A percentile compares a stretch with the other conserved stretches of the same genome.
These are phyloP conservation scores for Spodoptera exigua DNA, from an alignment of 2,888 invertebrate species.

Conservation along the genomic window DNA sequence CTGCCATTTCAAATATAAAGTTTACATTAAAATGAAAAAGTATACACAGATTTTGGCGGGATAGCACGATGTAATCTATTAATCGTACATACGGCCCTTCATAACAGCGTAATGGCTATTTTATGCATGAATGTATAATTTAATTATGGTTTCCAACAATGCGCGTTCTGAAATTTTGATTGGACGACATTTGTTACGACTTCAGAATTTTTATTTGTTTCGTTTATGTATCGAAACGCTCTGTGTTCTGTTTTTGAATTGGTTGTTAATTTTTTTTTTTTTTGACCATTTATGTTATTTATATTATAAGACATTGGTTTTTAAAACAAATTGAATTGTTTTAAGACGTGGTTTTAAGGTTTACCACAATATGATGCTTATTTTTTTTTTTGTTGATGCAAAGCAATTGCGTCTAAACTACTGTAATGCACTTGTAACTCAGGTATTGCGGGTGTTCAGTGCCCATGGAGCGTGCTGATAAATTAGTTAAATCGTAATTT, in stretches of 20 bases:
- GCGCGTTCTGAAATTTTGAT: slow-evolving; percentile 63
- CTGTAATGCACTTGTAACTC: too few species aligned
- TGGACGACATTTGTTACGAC: slow-evolving; percentile 62
- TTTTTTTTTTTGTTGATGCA: too few species aligned
- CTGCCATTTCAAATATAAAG: slow-evolving; percentile 42
- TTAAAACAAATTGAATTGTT: too few species aligned
- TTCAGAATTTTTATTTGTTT: slow-evolving; percentile 53
- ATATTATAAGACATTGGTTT: too few species aligned
- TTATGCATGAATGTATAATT: slow-evolving; percentile 79
- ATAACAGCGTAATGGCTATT: slow-evolving; percentile 66
- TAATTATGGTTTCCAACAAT: slow-evolving; percentile 70
- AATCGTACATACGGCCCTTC: slow-evolving; percentile 57
- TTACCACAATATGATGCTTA: too few species aligned
- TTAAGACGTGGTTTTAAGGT: too few species aligned
- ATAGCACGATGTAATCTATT: slow-evolving; percentile 56
- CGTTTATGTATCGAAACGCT: slow-evolving; percentile 27
- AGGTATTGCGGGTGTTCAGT: too few species aligned
- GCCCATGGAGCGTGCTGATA: too few species aligned
- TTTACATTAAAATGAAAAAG: slow-evolving; percentile 53
- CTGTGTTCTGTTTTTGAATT: slow-evolving; percentile 33
- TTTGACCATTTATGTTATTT: slow-evolving; percentile 18
- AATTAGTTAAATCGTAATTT: too few species aligned
- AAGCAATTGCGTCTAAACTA: too few species aligned
- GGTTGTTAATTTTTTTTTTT: neutral
- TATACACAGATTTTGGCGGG: slow-evolving; percentile 48